These are phyloP conservation scores for Ceratothoa steindachneri DNA, from an alignment of 2,888 invertebrate genomes.

Conservation along the genomic window DNA sequence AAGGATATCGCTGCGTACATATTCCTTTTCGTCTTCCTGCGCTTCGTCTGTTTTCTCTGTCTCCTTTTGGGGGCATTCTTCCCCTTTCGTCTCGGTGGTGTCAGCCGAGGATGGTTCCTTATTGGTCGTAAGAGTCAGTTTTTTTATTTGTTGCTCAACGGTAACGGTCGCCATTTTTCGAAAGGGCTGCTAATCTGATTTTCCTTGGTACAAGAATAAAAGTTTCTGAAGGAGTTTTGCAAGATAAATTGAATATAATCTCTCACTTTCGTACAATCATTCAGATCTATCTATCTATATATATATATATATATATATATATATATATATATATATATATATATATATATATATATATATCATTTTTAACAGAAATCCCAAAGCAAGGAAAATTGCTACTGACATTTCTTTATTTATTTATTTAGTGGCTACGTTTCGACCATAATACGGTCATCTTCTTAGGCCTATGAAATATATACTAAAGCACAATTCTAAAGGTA, in stretches of 20 bases:
- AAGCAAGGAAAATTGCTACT: too few species aligned
- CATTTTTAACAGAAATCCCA: too few species aligned
- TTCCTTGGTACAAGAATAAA: too few species aligned
- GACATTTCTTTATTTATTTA: too few species aligned
- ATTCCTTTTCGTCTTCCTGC: constrained; percentile 70
- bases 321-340: constrained; percentile 19
- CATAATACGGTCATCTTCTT: too few species aligned
- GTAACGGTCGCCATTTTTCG: constrained; percentile 7
- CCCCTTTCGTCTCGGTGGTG: background rate
- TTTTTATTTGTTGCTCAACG: background rate
- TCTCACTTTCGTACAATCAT: too few species aligned
- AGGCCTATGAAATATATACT: too few species aligned
- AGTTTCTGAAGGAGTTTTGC: too few species aligned
- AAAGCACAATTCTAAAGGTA: too few species aligned
- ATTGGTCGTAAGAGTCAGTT: background rate
- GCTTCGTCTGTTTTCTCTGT: background rate
- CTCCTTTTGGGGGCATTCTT: background rate
- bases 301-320: constrained; percentile 15
- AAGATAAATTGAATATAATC: too few species aligned
- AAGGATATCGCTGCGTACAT: constrained; percentile 78
- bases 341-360: constrained; percentile 11
- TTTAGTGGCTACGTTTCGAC: too few species aligned
- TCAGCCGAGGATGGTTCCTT: background rate
- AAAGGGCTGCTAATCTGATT: too few species aligned
- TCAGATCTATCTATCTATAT: background rate